Percentiles rank a stretch among this genome's conserved stretches.
Conservation (phyloP, 1,140 invertebrate genomes). For the Triops cancriformis region DNA sequence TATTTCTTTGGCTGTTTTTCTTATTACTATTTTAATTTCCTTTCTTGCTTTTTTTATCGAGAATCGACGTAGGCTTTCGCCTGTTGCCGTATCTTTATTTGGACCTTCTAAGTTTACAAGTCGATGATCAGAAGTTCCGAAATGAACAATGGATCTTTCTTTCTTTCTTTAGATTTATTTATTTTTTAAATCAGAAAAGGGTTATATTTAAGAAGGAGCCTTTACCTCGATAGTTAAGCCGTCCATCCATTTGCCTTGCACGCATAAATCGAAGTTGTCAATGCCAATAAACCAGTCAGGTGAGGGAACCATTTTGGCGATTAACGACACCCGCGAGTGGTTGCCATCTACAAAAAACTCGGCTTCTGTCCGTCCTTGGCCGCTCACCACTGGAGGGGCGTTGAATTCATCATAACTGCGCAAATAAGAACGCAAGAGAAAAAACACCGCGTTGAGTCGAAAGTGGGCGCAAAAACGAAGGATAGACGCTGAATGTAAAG, state of each 20-base stretch:
- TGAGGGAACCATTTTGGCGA: constrained; percentile 75
- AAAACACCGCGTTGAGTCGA: not conserved
- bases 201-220: not conserved
- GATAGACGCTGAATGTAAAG: too few species aligned
- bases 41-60: too few species aligned
- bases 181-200: not conserved
- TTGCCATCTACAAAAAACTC: constrained; percentile 84
- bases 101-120: too few species aligned
- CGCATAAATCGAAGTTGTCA: constrained; percentile 84
- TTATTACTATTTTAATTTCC: too few species aligned
- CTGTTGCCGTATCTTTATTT: too few species aligned
- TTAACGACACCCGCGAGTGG: constrained; percentile 74
- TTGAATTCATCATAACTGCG: constrained; percentile 62
- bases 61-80: too few species aligned
- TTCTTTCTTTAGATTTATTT: too few species aligned
- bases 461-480: not conserved
- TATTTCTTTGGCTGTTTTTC: too few species aligned
- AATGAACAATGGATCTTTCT: too few species aligned
- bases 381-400: constrained; percentile 62
- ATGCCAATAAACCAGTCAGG: constrained; percentile 98
- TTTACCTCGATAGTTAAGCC: constrained; percentile 79
- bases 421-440: not conserved
- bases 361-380: constrained; percentile 66
- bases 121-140: too few species aligned
- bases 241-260: constrained; percentile 90